A percentile compares a stretch with the other conserved stretches of the same genome.
Evolutionary conservation across 2,888 invertebrate genomes (phyloP).

Genomic region (Spodoptera picta): DNA sequence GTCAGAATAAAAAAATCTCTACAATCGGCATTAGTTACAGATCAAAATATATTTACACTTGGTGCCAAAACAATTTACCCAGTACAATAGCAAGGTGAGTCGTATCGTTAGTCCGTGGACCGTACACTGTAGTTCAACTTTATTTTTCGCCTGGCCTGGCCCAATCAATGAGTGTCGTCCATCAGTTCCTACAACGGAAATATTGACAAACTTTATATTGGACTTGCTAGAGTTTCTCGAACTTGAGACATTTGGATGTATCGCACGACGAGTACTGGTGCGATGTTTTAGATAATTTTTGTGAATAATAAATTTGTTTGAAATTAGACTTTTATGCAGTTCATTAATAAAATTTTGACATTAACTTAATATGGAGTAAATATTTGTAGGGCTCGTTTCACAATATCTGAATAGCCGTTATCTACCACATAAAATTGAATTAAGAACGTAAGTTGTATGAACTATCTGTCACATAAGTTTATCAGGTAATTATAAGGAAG

Average conservation of each 20-base stretch:
- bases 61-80: background rate
- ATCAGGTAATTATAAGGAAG: too few species aligned
- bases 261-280: slow-evolving; percentile 46
- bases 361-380: too few species aligned
- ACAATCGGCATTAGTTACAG: background rate
- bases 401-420: too few species aligned
- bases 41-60: background rate
- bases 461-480: too few species aligned
- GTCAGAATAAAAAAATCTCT: too few species aligned
- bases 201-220: slow-evolving; percentile 85
- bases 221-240: slow-evolving; percentile 66
- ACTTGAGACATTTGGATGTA: slow-evolving; percentile 53
- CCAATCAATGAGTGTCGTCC: slow-evolving; percentile 80
- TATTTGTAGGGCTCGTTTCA: too few species aligned
- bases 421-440: too few species aligned
- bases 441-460: too few species aligned
- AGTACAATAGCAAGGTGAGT: slow-evolving; percentile 21
- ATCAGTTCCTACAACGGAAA: slow-evolving; percentile 75
- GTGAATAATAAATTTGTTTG: background rate
- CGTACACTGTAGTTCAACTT: slow-evolving; percentile 68
- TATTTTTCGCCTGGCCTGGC: slow-evolving; percentile 77
- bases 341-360: too few species aligned
- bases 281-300: slow-evolving; percentile 25
- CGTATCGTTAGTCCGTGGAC: slow-evolving; percentile 39
- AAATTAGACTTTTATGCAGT: too few species aligned